These are phyloP conservation scores for Leptatherina wallacei DNA, from an alignment of 2,797 vertebrate species.

Conservation along the genomic window DNA sequence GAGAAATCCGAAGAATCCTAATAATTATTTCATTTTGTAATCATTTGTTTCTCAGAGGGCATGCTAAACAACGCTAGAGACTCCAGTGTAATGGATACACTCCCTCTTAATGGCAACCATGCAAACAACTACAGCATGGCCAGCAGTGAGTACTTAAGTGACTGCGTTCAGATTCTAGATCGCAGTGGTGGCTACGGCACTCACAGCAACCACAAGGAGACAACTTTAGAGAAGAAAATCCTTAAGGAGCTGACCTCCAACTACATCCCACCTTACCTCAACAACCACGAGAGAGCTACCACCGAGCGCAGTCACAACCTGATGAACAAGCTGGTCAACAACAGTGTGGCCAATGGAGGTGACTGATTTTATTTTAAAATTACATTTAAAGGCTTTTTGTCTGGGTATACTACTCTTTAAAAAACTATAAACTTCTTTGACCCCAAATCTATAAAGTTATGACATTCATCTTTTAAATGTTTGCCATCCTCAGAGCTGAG, in stretches of 20 bases:
- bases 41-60: conserved; percentile 87
- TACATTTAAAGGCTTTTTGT: neutral
- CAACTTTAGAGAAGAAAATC: conserved; percentile 97
- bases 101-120: conserved; percentile 99
- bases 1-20: conserved; percentile 42
- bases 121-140: conserved; percentile 98
- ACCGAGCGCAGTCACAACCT: conserved; percentile 93
- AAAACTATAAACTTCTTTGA: neutral
- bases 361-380: conserved; percentile 27
- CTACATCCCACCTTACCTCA: conserved; percentile 97
- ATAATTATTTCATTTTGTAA: conserved; percentile 36
- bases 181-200: conserved; percentile 84
- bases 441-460: neutral
- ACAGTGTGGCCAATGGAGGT: conserved; percentile 88
- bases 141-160: conserved; percentile 95
- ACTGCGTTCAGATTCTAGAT: conserved; percentile 96
- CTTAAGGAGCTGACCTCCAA: conserved; percentile 98
- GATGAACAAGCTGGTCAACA: conserved; percentile 95
- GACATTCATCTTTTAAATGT: too few species aligned
- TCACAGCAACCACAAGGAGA: conserved; percentile 93
- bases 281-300: conserved; percentile 91
- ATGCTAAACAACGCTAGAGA: conserved; percentile 99
- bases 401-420: neutral
- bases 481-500: neutral
- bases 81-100: conserved; percentile 99